phyloP scores from a whole-genome alignment of 2,888 invertebrate genomes.

The Lochmaea capreae region DNA sequence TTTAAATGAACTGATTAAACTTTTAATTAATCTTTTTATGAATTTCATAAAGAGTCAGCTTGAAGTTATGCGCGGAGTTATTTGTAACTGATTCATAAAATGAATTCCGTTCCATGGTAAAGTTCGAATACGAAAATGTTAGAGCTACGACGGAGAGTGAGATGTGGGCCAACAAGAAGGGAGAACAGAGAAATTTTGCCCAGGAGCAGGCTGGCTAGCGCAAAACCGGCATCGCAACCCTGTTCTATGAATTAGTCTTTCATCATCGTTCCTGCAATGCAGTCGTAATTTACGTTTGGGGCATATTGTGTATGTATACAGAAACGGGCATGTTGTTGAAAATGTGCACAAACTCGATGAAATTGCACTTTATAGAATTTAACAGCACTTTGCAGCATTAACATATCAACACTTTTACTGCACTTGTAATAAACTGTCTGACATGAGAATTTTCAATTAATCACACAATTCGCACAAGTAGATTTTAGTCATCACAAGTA shows the following conservation, averaged over 20 bases:
- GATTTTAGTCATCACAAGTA: conserved; percentile 19
- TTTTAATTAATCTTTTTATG: neutral
- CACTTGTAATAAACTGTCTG: conserved; percentile 37
- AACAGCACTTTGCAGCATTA: conserved; percentile 46
- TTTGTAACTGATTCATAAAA: neutral
- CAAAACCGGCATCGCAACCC: conserved; percentile 59
- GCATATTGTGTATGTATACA: conserved; percentile 55
- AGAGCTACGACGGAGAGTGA: conserved; percentile 37
- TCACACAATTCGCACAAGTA: conserved; percentile 7
- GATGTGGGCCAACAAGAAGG: conserved; percentile 36
- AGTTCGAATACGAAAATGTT: conserved; percentile 38
- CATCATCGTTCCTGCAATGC: conserved; percentile 59
- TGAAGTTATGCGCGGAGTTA: neutral
- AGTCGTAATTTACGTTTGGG: conserved; percentile 55
- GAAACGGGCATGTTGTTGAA: conserved; percentile 42
- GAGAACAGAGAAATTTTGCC: conserved; percentile 52
- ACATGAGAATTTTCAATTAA: conserved; percentile 10
- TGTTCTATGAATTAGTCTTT: conserved; percentile 61
- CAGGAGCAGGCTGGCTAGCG: conserved; percentile 62
- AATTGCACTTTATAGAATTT: conserved; percentile 49
- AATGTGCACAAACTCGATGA: conserved; percentile 49
- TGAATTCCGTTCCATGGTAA: conserved; percentile 16
- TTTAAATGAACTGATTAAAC: neutral
- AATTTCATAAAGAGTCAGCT: neutral
- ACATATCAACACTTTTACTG: conserved; percentile 26